A percentile compares a stretch with the other conserved stretches of the same genome.
These are phyloP conservation scores for Cheilosia soror DNA, from an alignment of 2,888 invertebrate genomes.

Conservation along the genomic window DNA sequence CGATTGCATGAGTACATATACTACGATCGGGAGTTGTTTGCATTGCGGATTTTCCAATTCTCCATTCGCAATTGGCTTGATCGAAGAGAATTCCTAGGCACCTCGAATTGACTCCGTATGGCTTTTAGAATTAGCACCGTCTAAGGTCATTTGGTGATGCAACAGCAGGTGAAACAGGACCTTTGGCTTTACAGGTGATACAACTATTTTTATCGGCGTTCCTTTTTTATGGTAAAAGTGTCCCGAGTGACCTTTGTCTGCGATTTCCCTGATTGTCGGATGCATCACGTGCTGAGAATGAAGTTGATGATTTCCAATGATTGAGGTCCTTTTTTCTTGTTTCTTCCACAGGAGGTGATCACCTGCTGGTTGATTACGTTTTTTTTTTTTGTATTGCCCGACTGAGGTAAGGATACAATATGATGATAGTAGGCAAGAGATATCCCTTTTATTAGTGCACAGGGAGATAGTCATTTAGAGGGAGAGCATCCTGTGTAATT, in stretches of 20 bases:
- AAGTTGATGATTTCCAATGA: constrained; percentile 59
- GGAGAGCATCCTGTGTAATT: constrained; percentile 62
- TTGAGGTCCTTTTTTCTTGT: constrained; percentile 47
- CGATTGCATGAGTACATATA: not conserved
- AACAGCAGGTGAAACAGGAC: constrained; percentile 55
- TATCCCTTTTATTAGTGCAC: constrained; percentile 70
- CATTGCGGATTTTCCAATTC: not conserved
- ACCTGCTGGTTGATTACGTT: constrained; percentile 71
- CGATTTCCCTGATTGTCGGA: constrained; percentile 27
- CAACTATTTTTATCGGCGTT: constrained; percentile 26
- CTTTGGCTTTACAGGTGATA: constrained; percentile 20
- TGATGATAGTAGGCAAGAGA: constrained; percentile 61
- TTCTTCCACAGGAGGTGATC: constrained; percentile 16
- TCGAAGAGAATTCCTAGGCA: not conserved
- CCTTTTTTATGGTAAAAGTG: constrained; percentile 50
- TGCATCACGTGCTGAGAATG: constrained; percentile 71
- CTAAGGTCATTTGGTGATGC: constrained; percentile 35
- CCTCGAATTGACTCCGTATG: not conserved
- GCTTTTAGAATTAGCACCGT: constrained; percentile 11
- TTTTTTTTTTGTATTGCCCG: constrained; percentile 34
- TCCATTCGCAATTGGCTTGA: not conserved
- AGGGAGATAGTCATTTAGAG: constrained; percentile 41
- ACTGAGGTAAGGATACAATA: constrained; percentile 48
- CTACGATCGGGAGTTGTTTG: constrained; percentile 2
- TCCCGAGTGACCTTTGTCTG: constrained; percentile 55